These are phyloP conservation scores for Itoplectis maculator DNA, from an alignment of 2,888 invertebrate species.

Conservation along the genomic window DNA sequence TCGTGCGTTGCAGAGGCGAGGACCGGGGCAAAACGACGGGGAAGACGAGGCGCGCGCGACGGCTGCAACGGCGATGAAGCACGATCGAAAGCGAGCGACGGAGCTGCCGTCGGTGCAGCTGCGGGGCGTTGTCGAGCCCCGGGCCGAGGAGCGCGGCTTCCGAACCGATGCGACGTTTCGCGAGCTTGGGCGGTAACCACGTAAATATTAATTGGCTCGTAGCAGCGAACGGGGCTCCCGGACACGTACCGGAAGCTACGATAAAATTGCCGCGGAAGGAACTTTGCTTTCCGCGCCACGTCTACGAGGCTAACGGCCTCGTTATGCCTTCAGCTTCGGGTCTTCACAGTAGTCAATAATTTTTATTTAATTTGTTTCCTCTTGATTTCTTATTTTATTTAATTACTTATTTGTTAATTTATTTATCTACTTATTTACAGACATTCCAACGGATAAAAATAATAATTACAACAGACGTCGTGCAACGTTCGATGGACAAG, in stretches of 20 bases:
- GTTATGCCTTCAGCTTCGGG: neutral
- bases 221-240: slow-evolving; percentile 9
- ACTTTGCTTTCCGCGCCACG: neutral
- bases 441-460: too few relatives aligned
- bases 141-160: slow-evolving; percentile 25
- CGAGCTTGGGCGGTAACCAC: slow-evolving; percentile 33
- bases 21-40: slow-evolving; percentile 6
- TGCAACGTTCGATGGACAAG: neutral
- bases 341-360: too few relatives aligned
- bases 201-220: slow-evolving; percentile 64
- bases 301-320: neutral
- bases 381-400: neutral
- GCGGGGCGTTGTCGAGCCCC: slow-evolving; percentile 31
- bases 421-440: too few relatives aligned
- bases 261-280: slow-evolving; percentile 14
- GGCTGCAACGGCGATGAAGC: neutral
- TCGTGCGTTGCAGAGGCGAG: neutral
- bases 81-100: slow-evolving; percentile 22
- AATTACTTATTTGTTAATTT: too few relatives aligned
- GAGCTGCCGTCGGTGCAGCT: slow-evolving; percentile 16
- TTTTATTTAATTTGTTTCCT: neutral
- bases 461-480: too few relatives aligned
- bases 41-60: neutral
- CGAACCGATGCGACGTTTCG: slow-evolving; percentile 7
- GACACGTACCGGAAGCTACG: slow-evolving; percentile 28